Evolutionary conservation across 1,140 invertebrate species (phyloP).

Genomic region (Drosophila takahashii): DNA sequence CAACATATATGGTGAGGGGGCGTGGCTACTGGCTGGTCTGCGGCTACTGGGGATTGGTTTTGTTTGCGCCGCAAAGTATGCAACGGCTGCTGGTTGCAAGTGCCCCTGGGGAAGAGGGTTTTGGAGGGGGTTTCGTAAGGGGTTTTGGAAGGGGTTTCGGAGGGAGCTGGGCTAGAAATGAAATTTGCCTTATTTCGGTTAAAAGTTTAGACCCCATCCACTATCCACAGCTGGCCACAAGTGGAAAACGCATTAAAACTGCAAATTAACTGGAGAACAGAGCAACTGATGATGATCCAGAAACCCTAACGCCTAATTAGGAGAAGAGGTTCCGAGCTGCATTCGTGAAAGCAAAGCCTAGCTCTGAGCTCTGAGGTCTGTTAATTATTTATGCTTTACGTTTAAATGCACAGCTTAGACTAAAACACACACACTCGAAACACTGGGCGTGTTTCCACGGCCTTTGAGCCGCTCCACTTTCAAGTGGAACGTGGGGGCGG

Average conservation of each 20-base stretch:
- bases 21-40: conserved; percentile 38
- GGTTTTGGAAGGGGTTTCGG: background rate
- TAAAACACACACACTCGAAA: too few relatives aligned
- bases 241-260: conserved; percentile 79
- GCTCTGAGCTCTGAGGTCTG: conserved; percentile 38
- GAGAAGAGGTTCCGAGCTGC: conserved; percentile 35
- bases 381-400: conserved; percentile 82
- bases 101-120: conserved; percentile 10
- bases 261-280: conserved; percentile 78
- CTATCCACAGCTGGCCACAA: conserved; percentile 45
- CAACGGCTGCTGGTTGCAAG: conserved; percentile 52
- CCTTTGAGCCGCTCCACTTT: conserved; percentile 69
- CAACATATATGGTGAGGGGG: conserved; percentile 39
- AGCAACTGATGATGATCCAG: conserved; percentile 48
- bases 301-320: conserved; percentile 62
- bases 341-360: conserved; percentile 2
- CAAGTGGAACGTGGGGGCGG: conserved; percentile 71
- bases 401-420: conserved; percentile 51
- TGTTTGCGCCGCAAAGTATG: conserved; percentile 58
- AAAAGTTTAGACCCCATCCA: conserved; percentile 25
- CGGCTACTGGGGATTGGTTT: conserved; percentile 43
- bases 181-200: conserved; percentile 52
- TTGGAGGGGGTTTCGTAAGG: background rate
- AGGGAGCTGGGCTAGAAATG: conserved; percentile 6
- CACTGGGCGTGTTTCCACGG: conserved; percentile 5